Conservation (phyloP, 1,140 invertebrate species). For the Dendrolimus punctatus region DNA sequence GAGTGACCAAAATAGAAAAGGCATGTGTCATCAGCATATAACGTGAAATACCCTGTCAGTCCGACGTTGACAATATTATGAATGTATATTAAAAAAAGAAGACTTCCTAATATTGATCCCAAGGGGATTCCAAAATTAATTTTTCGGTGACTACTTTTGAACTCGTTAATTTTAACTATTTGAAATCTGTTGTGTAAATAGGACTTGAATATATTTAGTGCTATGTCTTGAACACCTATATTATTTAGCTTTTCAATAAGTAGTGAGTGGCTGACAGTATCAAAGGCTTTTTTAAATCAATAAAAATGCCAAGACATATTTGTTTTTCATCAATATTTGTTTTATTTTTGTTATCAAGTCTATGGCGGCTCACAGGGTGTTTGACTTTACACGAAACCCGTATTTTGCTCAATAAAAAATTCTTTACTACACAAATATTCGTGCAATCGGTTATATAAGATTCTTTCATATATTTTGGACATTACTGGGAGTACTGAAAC, state of each 20-base stretch:
- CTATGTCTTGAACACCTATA: neutral
- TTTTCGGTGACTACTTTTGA: neutral
- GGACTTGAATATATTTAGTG: slow-evolving; percentile 2
- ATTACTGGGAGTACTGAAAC: slow-evolving; percentile 9
- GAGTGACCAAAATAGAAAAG: no score
- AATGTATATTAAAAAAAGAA: no score
- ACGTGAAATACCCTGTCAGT: no score
- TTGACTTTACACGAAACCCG: slow-evolving; percentile 2
- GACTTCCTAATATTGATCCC: no score
- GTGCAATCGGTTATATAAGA: slow-evolving; percentile 7
- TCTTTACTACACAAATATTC: slow-evolving; percentile 2
- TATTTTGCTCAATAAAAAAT: slow-evolving; percentile 2
- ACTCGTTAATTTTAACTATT: neutral
- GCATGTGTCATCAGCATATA: no score
- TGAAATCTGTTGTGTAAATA: slow-evolving; percentile 1
- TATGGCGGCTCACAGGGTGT: slow-evolving; percentile 1
- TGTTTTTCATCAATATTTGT: slow-evolving; percentile 4
- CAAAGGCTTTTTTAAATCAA: slow-evolving; percentile 9
- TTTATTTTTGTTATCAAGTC: slow-evolving; percentile 6
- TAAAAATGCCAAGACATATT: slow-evolving; percentile 1
- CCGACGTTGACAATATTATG: no score
- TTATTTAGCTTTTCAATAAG: slow-evolving; percentile 2
- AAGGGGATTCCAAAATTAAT: neutral
- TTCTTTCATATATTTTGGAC: slow-evolving; percentile 9
- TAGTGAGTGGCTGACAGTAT: slow-evolving; percentile 2